Conservation (phyloP, 2,797 vertebrate species). For the Rhincodon typus region DNA sequence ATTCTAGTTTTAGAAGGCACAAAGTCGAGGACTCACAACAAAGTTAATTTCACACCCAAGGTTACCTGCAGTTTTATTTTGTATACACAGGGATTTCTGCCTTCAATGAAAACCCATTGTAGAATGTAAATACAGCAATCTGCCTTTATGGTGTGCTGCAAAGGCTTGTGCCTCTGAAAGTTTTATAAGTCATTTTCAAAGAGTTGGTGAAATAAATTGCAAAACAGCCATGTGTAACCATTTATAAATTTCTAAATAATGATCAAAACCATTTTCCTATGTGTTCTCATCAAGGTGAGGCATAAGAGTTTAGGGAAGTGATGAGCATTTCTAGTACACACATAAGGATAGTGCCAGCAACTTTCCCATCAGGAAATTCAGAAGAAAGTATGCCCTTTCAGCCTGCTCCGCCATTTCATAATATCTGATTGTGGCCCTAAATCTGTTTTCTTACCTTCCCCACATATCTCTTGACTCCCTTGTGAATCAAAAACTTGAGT, state of each 20-base stretch:
- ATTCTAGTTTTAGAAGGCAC: not conserved
- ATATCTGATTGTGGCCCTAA: not conserved
- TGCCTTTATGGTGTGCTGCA: not conserved
- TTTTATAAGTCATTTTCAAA: constrained; percentile 36
- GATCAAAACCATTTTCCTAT: not conserved
- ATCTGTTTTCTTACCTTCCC: not conserved
- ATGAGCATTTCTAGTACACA: not conserved
- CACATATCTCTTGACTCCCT: not conserved
- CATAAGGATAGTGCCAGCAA: too few species aligned
- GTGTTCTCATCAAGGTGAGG: not conserved
- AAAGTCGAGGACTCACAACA: not conserved
- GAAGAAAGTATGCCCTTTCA: not conserved
- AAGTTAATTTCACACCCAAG: not conserved
- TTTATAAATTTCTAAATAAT: constrained; percentile 15
- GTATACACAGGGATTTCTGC: not conserved
- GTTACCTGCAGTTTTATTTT: not conserved
- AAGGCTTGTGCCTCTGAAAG: not conserved
- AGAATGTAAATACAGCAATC: constrained; percentile 15
- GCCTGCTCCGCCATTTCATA: not conserved
- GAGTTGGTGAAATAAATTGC: not conserved
- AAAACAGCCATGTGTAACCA: not conserved
- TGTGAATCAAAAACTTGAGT: not conserved
- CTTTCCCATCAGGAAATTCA: not conserved
- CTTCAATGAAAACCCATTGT: constrained; percentile 5
- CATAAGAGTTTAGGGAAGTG: not conserved